Evolutionary conservation across 2,113 vertebrate species (phyloP).

Genomic region (Crotophaga sulcirostris): DNA sequence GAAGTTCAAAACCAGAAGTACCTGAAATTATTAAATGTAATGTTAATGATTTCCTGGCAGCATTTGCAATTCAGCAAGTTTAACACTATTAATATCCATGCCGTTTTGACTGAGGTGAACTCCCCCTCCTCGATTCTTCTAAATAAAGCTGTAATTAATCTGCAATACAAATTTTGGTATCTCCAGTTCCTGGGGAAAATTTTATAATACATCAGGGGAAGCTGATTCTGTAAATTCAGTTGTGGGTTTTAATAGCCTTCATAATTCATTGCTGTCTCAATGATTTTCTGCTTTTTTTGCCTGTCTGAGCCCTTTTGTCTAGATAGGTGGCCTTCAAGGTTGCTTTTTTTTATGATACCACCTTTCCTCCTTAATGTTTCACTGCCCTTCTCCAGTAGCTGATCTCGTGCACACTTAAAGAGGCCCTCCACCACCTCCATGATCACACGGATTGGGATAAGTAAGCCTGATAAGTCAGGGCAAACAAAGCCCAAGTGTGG

Average conservation of each 20-base stretch:
- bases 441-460: constrained; percentile 35
- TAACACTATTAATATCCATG: neutral
- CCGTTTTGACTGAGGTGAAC: neutral
- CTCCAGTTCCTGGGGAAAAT: constrained; percentile 36
- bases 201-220: constrained; percentile 39
- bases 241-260: constrained; percentile 52
- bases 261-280: constrained; percentile 41
- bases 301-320: constrained; percentile 21
- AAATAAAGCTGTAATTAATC: constrained; percentile 38
- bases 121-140: neutral
- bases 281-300: constrained; percentile 52
- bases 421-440: constrained; percentile 14
- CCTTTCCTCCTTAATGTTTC: constrained; percentile 34
- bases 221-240: constrained; percentile 25
- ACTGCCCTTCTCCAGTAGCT: constrained; percentile 37
- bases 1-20: constrained; percentile 50
- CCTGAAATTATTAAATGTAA: constrained; percentile 41
- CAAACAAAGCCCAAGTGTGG: constrained; percentile 67
- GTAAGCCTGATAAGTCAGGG: constrained; percentile 60
- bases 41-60: constrained; percentile 57
- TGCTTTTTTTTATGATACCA: constrained; percentile 5
- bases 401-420: constrained; percentile 13
- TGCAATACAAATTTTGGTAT: constrained; percentile 5
- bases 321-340: constrained; percentile 41
- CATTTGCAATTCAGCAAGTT: constrained; percentile 19